Base-by-base conservation (phyloP, 2,888 invertebrate species). In the Ectemnius lituratus region DNA sequence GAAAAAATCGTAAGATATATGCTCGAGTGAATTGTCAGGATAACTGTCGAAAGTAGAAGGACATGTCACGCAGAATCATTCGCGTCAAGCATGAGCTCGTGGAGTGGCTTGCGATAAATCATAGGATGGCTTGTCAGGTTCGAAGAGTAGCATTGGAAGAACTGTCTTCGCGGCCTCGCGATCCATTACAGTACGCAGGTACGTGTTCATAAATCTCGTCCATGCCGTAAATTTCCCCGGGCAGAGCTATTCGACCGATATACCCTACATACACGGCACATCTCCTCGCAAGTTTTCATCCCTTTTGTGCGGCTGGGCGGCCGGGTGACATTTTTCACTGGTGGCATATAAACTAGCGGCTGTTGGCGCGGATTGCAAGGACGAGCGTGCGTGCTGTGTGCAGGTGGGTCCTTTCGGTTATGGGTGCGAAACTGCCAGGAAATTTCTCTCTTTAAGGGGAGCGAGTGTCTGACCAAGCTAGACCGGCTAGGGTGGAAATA, bases 321-420 rank as follows among this genome's bases (percentile, higher is more conserved):
- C 78, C 68, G 72, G 66, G 37, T 11, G 71, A 63, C 68, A 79
- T 82, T 82, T 82, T 78, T 82, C 82, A 80, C 52, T 49, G 47
- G 14, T 37, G 73, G 72, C 72, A 77, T 78, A 78, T 79, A 79
- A 78, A 79, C 77, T 64, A 52, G 52, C 27, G 64, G 37, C 65
- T 64, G 58, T 18, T 72, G 57, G 69, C 47, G 68, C 52, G 62
- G 65, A 57, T 75, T 69, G 68, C 67, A 58, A 65, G 69, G 59
- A 67, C 67, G 37, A 37, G 37, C 37, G 37, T 37, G 37, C 37
- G 37, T 11, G 70, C 71, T 77, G n/a, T 52, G 52, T 52, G 80
- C 76, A 82, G 80, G 80, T 78, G 78, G 72, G 59, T 78, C 74
- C 82, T 72, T 72, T 70, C 71, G n/a, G 63, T 59, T 67, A 73